These are phyloP conservation scores for Chrysotoxum bicinctum DNA, from an alignment of 2,888 invertebrate genomes.

Conservation along the genomic window DNA sequence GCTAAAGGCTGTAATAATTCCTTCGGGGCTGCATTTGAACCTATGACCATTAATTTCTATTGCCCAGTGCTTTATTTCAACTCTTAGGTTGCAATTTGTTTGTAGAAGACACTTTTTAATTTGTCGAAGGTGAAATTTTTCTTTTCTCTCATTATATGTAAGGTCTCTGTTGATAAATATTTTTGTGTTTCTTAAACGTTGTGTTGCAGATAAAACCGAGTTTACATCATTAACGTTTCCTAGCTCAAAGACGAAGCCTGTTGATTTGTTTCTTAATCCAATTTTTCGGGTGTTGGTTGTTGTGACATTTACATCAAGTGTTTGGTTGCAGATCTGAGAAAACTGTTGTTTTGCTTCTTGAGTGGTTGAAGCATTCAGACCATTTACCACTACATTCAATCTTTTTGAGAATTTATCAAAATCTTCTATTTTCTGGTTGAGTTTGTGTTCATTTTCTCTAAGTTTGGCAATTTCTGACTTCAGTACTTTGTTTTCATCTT, in stretches of 20 bases:
- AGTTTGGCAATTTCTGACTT: not conserved
- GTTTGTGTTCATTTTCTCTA: not conserved
- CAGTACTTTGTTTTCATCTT: not conserved
- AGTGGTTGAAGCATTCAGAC: not conserved
- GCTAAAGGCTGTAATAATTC: too few relatives aligned
- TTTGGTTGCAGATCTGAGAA: not conserved
- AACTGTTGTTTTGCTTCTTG: not conserved
- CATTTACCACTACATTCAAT: not conserved
- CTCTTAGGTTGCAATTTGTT: not conserved
- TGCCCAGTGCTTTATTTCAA: not conserved
- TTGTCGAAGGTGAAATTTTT: not conserved
- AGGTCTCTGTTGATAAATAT: too few relatives aligned
- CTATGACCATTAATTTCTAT: too few relatives aligned
- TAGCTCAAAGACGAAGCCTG: not conserved
- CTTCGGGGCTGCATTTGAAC: too few relatives aligned
- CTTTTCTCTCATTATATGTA: not conserved
- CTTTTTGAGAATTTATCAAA: not conserved
- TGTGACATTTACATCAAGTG: not conserved
- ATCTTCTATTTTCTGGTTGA: not conserved
- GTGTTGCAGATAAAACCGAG: not conserved
- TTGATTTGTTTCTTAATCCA: not conserved
- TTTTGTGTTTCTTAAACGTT: not conserved
- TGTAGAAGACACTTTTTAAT: not conserved
- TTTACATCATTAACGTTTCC: not conserved
- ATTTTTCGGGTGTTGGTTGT: not conserved